Base-by-base conservation (phyloP, 2,113 vertebrate genomes). In the Daboia siamensis region DNA sequence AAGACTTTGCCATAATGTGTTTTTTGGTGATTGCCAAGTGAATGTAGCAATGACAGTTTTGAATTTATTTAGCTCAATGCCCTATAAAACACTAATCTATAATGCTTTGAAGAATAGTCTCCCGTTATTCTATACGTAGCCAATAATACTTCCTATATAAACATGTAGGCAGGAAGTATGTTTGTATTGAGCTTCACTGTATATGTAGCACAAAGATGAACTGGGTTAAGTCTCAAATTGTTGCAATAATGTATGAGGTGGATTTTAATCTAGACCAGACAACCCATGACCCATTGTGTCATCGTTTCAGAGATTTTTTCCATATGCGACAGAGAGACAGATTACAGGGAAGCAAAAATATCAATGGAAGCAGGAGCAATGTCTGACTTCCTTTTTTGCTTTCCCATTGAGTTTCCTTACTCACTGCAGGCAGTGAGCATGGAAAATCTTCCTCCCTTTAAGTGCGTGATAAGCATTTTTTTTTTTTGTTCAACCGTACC, bases 21-120 rank as follows among this genome's bases (percentile, higher is more conserved):
- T 84, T 94, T 92, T 85, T 80, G 33, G 33, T 59, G 87, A 46
- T 93, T 92, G 39, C 69, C 87, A 95, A 74, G 56, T 95, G 87
- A 55, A 95, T 93, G 90, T 90, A 90, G 59, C 90, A 90, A 46
- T 93, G 91, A 74, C 48, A 6, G 4, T 91, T 95, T 94, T 88
- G 24, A 89, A 55, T 94, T 6, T 9, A 56, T 17, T 85, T 21
- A 26, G n/a, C 84, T 39, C 33, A 52, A 15, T 46, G 44, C 21
- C 39, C 5, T 44, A n/a, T 89, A 39, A 89, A 23, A 84, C 90
- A 91, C 93, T 84, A 91, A 90, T 87, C 33, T 91, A n/a, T 93
- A 20, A 54, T 5, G 29, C 87, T 46, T 59, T 29, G 24, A 92
- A 57, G 15, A 33, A 6, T 4, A 57, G 6, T 21, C 9, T n/a